Evolutionary conservation across 2,797 vertebrate genomes (phyloP), one percentile per base, ranked within the genome.

Genomic region (Lepidocolaptes lacrymiger): DNA sequence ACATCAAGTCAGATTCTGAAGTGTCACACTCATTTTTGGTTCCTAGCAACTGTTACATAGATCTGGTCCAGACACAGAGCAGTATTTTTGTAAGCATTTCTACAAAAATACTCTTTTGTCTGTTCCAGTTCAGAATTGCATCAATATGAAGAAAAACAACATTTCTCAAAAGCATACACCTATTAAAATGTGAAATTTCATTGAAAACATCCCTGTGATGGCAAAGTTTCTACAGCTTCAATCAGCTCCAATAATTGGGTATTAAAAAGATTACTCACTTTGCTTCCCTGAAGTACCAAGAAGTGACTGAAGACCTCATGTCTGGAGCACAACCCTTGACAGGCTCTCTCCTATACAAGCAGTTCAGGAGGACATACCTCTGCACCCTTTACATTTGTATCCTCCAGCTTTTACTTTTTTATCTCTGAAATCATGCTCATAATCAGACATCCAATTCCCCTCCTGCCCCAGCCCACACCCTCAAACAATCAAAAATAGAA

Each of bases 41-140:
- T 95, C 92, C 86, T 89, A 95, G 86, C 85, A 96, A 92, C 94
- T 92, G 94, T 71, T 85, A 76, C 63, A 91, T n/a, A 83, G 92
- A 88, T 74, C 68, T 92, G 54, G 73, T 64, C 84, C 81, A 95
- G 93, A 96, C 79, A 83, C 49, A 34, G 75, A 95, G 58, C 66
- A 88, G 67, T 91, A 85, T 92, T 97, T 96, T 72, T 88, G 58
- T 77, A 85, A 68, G 46, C n/a, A 67, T 64, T 86, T 69, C 51
- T 59, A 66, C 72, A 71, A 74, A 95, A 89, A 89, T 64, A 83
- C 41, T 59, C 36, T 67, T 91, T 71, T 85, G 39, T 68, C 85
- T 95, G 51, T 78, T 93, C 43, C 54, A 84, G 20, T 84, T 84
- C 37, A 39, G 43, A 85, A 56, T 4, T 54, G n/a, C 12, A 91